phyloP scores from a whole-genome alignment of 2,113 vertebrate genomes.

The Morone chrysops region DNA sequence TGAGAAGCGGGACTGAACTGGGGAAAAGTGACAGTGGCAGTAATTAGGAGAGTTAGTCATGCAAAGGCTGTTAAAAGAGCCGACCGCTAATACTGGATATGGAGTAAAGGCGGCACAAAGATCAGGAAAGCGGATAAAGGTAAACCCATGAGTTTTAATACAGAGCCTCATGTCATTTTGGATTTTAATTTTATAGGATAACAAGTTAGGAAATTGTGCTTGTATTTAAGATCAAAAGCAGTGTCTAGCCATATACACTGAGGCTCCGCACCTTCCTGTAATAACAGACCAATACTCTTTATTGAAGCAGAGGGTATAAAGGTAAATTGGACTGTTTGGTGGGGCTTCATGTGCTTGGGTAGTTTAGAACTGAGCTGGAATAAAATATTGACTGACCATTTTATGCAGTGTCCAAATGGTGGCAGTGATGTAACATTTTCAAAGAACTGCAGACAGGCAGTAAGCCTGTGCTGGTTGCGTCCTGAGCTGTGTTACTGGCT shows the following conservation, averaged over 20 bases:
- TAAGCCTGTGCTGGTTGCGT: not conserved
- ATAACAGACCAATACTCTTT: conserved; percentile 11
- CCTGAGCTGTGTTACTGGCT: not conserved
- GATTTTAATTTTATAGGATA: conserved; percentile 34
- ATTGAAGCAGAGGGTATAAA: conserved; percentile 1
- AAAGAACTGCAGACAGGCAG: conserved; percentile 1
- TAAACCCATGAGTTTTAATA: conserved; percentile 14
- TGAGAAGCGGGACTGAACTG: conserved; percentile 16
- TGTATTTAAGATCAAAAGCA: conserved; percentile 19
- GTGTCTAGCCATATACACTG: not conserved
- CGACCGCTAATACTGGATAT: conserved; percentile 9
- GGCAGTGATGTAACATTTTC: conserved; percentile 67
- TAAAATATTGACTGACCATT: conserved; percentile 40
- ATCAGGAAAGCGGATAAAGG: conserved; percentile 35
- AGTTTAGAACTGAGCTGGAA: not conserved
- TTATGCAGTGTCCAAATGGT: conserved; percentile 63
- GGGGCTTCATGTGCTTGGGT: conserved; percentile 4
- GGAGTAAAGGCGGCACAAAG: conserved; percentile 38
- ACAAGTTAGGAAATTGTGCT: conserved; percentile 39
- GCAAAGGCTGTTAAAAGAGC: conserved; percentile 45
- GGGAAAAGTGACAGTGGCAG: conserved; percentile 32
- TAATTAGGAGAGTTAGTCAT: conserved; percentile 69
- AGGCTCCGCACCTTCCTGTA: conserved; percentile 1
- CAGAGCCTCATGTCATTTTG: conserved; percentile 26
- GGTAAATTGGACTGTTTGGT: conserved; percentile 22